Evolutionary conservation across 2,888 invertebrate species (phyloP).

Genomic region (Galeopsomyia nigrocyanea): DNA sequence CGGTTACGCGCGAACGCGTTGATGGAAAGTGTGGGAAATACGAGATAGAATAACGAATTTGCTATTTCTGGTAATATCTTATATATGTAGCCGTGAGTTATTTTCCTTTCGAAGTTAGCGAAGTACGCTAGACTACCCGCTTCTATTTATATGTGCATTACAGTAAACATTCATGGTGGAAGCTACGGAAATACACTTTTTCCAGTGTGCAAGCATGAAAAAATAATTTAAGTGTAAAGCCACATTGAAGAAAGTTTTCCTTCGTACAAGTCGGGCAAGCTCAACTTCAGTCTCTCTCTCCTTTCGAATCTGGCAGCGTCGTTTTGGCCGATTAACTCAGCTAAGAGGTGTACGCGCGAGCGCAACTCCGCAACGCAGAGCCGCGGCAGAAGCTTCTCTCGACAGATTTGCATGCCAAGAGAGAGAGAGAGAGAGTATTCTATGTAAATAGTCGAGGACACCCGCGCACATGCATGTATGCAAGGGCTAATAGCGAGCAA

Average conservation of each 20-base stretch:
- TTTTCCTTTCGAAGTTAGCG: neutral
- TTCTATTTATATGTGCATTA: too few species aligned
- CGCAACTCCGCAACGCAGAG: slow-evolving; percentile 1
- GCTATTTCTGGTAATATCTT: slow-evolving; percentile 3
- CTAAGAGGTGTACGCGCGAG: slow-evolving; percentile 7
- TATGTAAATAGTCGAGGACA: slow-evolving; percentile 30
- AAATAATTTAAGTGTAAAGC: too few species aligned
- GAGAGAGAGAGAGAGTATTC: slow-evolving; percentile 16
- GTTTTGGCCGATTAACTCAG: slow-evolving; percentile 18
- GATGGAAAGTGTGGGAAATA: slow-evolving; percentile 31
- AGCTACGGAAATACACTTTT: too few species aligned
- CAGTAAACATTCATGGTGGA: too few species aligned
- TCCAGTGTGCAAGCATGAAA: too few species aligned
- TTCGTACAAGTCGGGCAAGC: too few species aligned
- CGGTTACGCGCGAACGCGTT: slow-evolving; percentile 6
- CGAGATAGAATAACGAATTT: slow-evolving; percentile 5
- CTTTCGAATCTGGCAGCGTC: neutral
- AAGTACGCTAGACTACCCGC: too few species aligned
- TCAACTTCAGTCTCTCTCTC: too few species aligned
- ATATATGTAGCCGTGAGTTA: neutral
- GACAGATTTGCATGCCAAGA: slow-evolving; percentile 6
- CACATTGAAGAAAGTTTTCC: too few species aligned
- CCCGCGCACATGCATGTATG: slow-evolving; percentile 6
- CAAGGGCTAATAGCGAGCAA: neutral
- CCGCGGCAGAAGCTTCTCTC: neutral